A percentile compares a stretch with the other conserved stretches of the same genome.
These are phyloP conservation scores for Scomber scombrus DNA, from an alignment of 2,113 vertebrate genomes.

Conservation along the genomic window DNA sequence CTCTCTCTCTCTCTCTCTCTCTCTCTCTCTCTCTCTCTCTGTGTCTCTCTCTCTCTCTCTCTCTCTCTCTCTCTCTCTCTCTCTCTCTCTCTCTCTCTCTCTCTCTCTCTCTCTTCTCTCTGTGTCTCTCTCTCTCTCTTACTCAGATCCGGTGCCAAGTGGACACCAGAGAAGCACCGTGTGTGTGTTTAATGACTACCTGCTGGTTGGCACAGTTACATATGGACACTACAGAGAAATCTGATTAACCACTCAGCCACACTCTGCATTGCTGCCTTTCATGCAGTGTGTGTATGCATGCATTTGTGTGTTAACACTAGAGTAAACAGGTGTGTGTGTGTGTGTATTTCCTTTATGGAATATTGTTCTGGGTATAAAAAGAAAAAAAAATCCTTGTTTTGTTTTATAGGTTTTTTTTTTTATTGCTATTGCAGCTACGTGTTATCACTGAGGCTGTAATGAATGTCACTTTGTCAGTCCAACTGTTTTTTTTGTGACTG, in stretches of 20 bases:
- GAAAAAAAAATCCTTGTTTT: neutral
- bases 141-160: constrained; percentile 46
- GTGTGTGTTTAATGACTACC: constrained; percentile 56
- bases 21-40: neutral
- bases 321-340: no score
- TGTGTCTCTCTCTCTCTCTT: neutral
- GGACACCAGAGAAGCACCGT: constrained; percentile 11
- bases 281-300: neutral
- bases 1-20: neutral
- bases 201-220: constrained; percentile 34
- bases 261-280: constrained; percentile 33
- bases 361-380: neutral
- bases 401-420: neutral
- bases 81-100: neutral
- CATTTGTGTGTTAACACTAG: no score
- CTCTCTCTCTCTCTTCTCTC: neutral
- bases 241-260: constrained; percentile 47
- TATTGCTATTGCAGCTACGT: neutral
- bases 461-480: neutral
- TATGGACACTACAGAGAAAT: constrained; percentile 52
- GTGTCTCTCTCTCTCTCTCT: neutral
- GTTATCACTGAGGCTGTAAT: neutral
- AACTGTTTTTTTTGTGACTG: neutral
- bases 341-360: neutral
- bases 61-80: neutral